A percentile compares a stretch with the other conserved stretches of the same genome.
phyloP scores from a whole-genome alignment of 2,888 invertebrate species.

The Thereva unica region DNA sequence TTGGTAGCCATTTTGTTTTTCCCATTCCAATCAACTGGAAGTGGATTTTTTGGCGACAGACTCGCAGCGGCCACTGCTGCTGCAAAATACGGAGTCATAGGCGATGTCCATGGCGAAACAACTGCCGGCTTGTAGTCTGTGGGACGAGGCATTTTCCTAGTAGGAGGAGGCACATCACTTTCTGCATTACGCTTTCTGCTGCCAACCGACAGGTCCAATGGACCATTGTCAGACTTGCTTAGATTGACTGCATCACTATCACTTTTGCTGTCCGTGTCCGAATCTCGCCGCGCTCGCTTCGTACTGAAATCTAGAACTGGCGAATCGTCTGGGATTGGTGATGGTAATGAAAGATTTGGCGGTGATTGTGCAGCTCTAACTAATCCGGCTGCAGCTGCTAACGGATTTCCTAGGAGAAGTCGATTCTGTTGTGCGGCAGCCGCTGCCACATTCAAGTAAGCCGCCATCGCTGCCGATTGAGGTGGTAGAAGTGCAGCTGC shows the following conservation, averaged over 20 bases:
- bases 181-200: conserved; percentile 75
- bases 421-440: conserved; percentile 76
- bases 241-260: conserved; percentile 73
- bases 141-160: conserved; percentile 68
- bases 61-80: conserved; percentile 76
- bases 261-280: conserved; percentile 62
- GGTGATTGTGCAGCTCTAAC: conserved; percentile 54
- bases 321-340: conserved; percentile 63
- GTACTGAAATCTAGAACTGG: conserved; percentile 82
- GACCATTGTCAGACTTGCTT: conserved; percentile 67
- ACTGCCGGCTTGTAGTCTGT: conserved; percentile 70
- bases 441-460: conserved; percentile 75
- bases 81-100: conserved; percentile 80
- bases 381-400: conserved; percentile 72
- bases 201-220: conserved; percentile 80
- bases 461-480: conserved; percentile 81
- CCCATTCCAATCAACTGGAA: conserved; percentile 74
- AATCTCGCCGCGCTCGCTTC: conserved; percentile 64
- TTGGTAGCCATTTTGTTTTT: conserved; percentile 78
- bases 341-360: conserved; percentile 61
- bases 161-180: conserved; percentile 64
- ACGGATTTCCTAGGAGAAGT: conserved; percentile 74
- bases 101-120: conserved; percentile 78
- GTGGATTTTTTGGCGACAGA: conserved; percentile 72
- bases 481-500: conserved; percentile 71